Percentiles rank a stretch among this genome's conserved stretches.
Evolutionary conservation across 2,113 vertebrate species (phyloP).

Genomic region (Pterocles burchelli): DNA sequence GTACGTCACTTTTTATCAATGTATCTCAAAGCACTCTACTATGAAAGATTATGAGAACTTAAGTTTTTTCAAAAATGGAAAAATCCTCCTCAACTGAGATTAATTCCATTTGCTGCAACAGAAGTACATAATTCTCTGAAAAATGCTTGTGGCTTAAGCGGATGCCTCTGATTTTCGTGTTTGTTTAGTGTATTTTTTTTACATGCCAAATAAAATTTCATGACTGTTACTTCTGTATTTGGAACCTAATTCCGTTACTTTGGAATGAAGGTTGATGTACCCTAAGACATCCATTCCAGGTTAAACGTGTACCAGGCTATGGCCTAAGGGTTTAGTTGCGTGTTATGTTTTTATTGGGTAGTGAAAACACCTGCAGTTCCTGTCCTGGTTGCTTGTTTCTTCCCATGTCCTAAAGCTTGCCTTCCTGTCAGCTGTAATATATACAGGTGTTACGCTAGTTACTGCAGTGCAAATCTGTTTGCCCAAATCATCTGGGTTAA

Average conservation of each 20-base stretch:
- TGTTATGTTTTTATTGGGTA: not conserved
- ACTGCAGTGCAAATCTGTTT: not conserved
- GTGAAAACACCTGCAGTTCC: not conserved
- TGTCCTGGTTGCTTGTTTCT: not conserved
- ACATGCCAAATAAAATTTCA: not conserved
- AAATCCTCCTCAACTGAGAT: not conserved
- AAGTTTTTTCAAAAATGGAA: not conserved
- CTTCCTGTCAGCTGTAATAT: not conserved
- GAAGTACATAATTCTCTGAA: not conserved
- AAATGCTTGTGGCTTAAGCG: not conserved
- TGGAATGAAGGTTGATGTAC: not conserved
- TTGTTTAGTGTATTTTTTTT: not conserved
- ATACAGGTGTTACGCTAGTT: not conserved
- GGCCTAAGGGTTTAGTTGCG: not conserved
- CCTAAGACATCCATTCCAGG: not conserved
- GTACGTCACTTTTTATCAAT: not conserved
- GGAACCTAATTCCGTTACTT: not conserved
- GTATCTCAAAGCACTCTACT: not conserved
- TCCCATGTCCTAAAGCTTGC: not conserved
- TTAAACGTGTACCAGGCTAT: not conserved
- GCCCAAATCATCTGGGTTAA: conserved; percentile 3
- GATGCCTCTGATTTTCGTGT: not conserved
- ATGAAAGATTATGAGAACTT: not conserved
- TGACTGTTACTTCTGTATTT: not conserved
- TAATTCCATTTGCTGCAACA: not conserved